Evolutionary conservation across 2,888 invertebrate genomes (phyloP).

Genomic region (Micoletzkya japonica): DNA sequence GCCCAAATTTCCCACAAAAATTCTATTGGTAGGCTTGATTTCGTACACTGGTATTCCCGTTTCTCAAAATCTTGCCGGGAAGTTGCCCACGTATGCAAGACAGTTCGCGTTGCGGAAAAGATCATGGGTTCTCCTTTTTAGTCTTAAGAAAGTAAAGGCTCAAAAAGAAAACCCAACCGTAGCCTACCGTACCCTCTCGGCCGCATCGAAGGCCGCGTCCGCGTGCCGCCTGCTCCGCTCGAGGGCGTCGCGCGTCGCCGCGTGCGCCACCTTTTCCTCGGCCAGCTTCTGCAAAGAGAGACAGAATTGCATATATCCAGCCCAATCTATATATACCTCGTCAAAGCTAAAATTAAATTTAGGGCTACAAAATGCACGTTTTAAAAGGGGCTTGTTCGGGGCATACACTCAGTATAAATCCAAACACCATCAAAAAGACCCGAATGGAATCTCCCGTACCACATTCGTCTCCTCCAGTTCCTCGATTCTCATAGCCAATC

Average conservation of each 20-base stretch:
- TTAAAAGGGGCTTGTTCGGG: not conserved
- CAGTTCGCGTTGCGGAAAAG: too few relatives aligned
- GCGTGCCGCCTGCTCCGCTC: not conserved
- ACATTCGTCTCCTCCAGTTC: slow-evolving; percentile 30
- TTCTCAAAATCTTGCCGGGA: too few relatives aligned
- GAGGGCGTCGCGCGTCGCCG: not conserved
- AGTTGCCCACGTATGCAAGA: too few relatives aligned
- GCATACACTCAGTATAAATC: not conserved
- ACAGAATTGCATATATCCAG: not conserved
- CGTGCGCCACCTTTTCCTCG: not conserved
- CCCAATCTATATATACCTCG: too few relatives aligned
- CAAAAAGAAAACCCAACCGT: not conserved
- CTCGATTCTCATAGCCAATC: slow-evolving; percentile 29
- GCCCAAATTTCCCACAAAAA: too few relatives aligned
- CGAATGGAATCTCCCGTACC: slow-evolving; percentile 1
- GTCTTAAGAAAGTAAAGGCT: too few relatives aligned
- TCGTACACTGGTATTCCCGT: too few relatives aligned
- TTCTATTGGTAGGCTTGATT: too few relatives aligned
- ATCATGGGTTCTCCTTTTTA: too few relatives aligned
- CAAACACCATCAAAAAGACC: too few relatives aligned
- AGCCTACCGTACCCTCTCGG: slow-evolving; percentile 6
- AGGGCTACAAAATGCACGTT: too few relatives aligned
- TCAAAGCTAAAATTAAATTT: too few relatives aligned
- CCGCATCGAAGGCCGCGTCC: not conserved
- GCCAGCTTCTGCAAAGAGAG: not conserved